Evolutionary conservation across 2,888 invertebrate species (phyloP).

Genomic region (Dryocosmus kuriphilus): DNA sequence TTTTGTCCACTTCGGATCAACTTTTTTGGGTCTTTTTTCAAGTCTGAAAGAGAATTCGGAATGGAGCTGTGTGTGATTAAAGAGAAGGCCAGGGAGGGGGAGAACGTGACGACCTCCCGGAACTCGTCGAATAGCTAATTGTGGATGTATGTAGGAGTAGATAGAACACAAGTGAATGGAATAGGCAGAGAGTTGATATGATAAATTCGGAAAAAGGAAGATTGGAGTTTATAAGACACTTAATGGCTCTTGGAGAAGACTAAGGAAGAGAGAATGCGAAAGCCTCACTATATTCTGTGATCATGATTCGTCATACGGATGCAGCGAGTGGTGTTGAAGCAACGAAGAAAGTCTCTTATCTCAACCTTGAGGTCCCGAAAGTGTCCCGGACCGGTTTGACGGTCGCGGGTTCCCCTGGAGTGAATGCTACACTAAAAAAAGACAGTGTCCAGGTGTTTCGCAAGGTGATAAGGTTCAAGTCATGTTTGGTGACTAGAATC

Average conservation of each 20-base stretch:
- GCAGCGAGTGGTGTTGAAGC: slow-evolving; percentile 70
- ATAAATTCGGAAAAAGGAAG: slow-evolving; percentile 21
- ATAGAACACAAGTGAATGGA: slow-evolving; percentile 16
- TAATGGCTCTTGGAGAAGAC: slow-evolving; percentile 16
- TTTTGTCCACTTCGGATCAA: background rate
- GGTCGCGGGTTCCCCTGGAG: slow-evolving; percentile 39
- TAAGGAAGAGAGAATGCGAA: slow-evolving; percentile 71
- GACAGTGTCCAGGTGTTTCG: slow-evolving; percentile 37
- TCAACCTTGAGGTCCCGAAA: slow-evolving; percentile 44
- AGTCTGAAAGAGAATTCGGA: background rate
- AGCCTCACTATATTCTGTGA: slow-evolving; percentile 70
- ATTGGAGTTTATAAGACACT: background rate
- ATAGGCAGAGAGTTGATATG: slow-evolving; percentile 39
- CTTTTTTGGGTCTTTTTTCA: background rate
- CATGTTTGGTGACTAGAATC: slow-evolving; percentile 27
- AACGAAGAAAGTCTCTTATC: slow-evolving; percentile 61
- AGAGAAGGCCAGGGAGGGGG: background rate
- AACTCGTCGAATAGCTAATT: slow-evolving; percentile 11
- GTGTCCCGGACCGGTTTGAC: slow-evolving; percentile 46
- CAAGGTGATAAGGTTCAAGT: background rate
- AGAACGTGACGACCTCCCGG: background rate
- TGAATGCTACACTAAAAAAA: slow-evolving; percentile 35
- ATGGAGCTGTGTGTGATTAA: background rate
- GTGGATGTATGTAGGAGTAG: slow-evolving; percentile 16
- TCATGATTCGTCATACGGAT: slow-evolving; percentile 74